Evolutionary conservation across 2,888 invertebrate genomes (phyloP).

Genomic region (Orchesellides sinensis): DNA sequence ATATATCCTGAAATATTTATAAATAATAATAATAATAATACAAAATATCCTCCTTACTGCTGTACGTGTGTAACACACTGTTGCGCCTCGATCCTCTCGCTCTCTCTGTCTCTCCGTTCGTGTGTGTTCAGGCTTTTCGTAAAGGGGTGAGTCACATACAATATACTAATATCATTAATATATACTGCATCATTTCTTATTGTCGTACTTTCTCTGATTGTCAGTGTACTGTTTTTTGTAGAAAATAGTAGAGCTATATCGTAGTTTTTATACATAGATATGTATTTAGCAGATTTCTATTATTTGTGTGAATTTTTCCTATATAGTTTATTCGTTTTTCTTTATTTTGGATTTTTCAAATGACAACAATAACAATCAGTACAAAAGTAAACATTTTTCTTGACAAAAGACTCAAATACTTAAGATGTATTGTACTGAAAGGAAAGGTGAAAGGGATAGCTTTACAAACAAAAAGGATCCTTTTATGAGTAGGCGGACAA

Average conservation of each 20-base stretch:
- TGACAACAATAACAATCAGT: too few relatives aligned
- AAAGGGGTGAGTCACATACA: conserved; percentile 75
- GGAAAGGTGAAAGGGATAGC: too few relatives aligned
- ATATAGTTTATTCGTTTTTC: too few relatives aligned
- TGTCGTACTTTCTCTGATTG: not conserved
- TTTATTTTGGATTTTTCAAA: too few relatives aligned
- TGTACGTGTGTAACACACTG: conserved; percentile 69
- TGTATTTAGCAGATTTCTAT: too few relatives aligned
- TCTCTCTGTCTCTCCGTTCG: conserved; percentile 67
- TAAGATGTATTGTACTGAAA: too few relatives aligned
- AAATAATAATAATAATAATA: not conserved
- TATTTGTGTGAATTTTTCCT: too few relatives aligned
- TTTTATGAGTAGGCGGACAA: too few relatives aligned
- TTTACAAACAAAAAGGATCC: too few relatives aligned
- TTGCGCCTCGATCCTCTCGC: conserved; percentile 68
- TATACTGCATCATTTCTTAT: conserved; percentile 21
- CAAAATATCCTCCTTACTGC: conserved; percentile 69
- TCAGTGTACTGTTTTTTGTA: not conserved
- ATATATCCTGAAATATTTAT: not conserved
- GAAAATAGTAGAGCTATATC: not conserved
- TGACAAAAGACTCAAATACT: too few relatives aligned
- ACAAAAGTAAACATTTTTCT: too few relatives aligned
- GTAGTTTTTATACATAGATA: not conserved
- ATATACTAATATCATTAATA: conserved; percentile 46
- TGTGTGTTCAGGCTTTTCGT: conserved; percentile 75